Percentiles rank a stretch among this genome's conserved stretches.
These are phyloP conservation scores for Morpho helenor DNA, from an alignment of 2,888 invertebrate species.

Conservation along the genomic window DNA sequence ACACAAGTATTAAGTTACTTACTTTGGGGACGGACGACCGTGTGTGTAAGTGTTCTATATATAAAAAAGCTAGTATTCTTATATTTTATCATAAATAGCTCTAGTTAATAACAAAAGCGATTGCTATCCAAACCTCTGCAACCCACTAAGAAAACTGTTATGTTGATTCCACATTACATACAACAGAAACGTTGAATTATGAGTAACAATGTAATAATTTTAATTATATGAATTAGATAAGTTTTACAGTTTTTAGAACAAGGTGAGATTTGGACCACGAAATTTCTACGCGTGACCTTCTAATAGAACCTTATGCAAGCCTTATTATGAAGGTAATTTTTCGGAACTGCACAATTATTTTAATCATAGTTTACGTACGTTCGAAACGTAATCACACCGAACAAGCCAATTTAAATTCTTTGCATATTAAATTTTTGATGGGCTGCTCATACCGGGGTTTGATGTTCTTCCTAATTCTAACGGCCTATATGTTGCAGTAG, in stretches of 20 bases:
- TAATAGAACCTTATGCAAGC: slow-evolving; percentile 23
- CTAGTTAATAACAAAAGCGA: slow-evolving; percentile 7
- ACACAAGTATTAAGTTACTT: too few species aligned
- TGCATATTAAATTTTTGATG: too few species aligned
- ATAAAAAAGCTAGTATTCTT: too few species aligned
- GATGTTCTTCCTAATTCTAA: too few species aligned
- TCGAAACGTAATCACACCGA: background rate
- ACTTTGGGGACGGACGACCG: too few species aligned
- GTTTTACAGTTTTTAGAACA: slow-evolving; percentile 26
- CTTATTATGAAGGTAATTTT: slow-evolving; percentile 17
- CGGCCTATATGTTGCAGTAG: too few species aligned
- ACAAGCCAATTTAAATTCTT: slow-evolving; percentile 4
- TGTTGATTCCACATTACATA: slow-evolving; percentile 6
- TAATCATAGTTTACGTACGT: slow-evolving; percentile 18
- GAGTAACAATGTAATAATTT: slow-evolving; percentile 15
- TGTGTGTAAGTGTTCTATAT: too few species aligned
- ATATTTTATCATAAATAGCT: too few species aligned
- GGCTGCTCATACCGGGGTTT: too few species aligned
- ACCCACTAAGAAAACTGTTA: slow-evolving; percentile 13
- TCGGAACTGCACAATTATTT: slow-evolving; percentile 20
- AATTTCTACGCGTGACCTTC: slow-evolving; percentile 24
- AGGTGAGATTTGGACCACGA: slow-evolving; percentile 26
- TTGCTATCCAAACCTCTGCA: slow-evolving; percentile 14
- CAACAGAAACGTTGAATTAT: slow-evolving; percentile 12
- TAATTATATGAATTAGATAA: slow-evolving; percentile 22